Percentiles rank a stretch among this genome's conserved stretches.
These are phyloP conservation scores for Melanotaenia boesemani DNA, from an alignment of 2,797 vertebrate genomes.

Conservation along the genomic window DNA sequence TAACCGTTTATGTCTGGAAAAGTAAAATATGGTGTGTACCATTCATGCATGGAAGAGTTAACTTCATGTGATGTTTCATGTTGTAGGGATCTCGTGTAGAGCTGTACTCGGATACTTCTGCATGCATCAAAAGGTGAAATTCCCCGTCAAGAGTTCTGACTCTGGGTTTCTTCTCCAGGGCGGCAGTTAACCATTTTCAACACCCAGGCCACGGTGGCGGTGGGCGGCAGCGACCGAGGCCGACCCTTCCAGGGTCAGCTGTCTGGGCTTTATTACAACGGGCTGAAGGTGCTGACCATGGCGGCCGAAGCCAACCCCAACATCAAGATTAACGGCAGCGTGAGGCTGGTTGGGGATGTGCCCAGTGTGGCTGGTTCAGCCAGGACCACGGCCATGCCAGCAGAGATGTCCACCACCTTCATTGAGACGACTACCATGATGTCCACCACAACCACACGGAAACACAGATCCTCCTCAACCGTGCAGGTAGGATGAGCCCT, in stretches of 20 bases:
- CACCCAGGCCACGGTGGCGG: conserved; percentile 96
- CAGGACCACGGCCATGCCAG: conserved; percentile 90
- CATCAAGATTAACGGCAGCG: conserved; percentile 96
- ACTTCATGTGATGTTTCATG: too few species aligned
- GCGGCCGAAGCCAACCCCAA: conserved; percentile 94
- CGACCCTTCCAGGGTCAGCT: conserved; percentile 96
- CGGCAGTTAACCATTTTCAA: conserved; percentile 99
- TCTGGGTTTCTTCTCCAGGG: conserved; percentile 82
- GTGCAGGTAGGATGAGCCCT: conserved; percentile 85
- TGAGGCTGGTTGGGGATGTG: conserved; percentile 95
- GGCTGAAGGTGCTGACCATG: conserved; percentile 97
- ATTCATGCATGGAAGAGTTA: too few species aligned
- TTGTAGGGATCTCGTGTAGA: too few species aligned
- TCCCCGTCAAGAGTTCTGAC: conserved; percentile 17
- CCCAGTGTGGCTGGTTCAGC: conserved; percentile 90
- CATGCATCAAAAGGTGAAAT: neutral
- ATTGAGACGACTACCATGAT: conserved; percentile 98
- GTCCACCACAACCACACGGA: conserved; percentile 96
- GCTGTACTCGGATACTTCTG: too few species aligned
- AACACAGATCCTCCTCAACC: conserved; percentile 93
- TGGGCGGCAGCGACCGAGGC: conserved; percentile 93
- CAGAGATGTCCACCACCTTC: conserved; percentile 95
- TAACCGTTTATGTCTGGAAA: too few species aligned
- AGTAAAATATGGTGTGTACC: too few species aligned
- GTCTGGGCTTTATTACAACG: conserved; percentile 75